Base-by-base conservation (phyloP, 2,113 vertebrate genomes). In the Dermatemys mawii region DNA sequence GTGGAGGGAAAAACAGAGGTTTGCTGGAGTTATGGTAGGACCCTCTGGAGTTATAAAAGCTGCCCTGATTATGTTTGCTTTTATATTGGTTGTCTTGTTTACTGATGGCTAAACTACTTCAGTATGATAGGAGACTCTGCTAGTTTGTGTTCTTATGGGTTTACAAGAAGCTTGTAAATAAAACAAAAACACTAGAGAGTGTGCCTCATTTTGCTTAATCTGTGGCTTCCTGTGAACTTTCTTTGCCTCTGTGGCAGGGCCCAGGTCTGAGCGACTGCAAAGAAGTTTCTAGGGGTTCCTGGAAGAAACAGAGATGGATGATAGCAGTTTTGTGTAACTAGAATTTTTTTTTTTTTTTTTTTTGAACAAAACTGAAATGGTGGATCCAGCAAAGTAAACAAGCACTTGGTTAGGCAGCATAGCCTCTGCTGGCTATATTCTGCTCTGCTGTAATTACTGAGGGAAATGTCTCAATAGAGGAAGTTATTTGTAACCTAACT, bases 401-500 rank as follows among this genome's bases (percentile, higher is more conserved):
- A 44, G 50, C 4, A 17, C 26, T 46, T 53, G 22, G 17, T 11
- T 60, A 51, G 14, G 5, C 7, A 26, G 53, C n/a, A 9, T 27
- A 48, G 70, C 63, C 53, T 78, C 55, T 75, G n/a, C 21, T 93
- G 94, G 22, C 87, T 3, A 0, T 54, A 32, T 83, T 89, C 2
- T 3, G 57, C 83, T 87, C 1, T 0, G 5, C 80, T 32, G 0
- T 82, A 88, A 83, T 95, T 91, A 38, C 53, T 87, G 60, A 11
- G 2, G 53, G 80, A 80, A 90, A 29, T 87, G 86, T 86, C 90
- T 93, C 88, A 2, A 92, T 4, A 24, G 93, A 90, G 96, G 95
- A 97, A 93, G 94, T 94, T 81, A 60, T 96, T 97, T 95, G 94
- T 93, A 91, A 96, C 89, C 81, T 88, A 2, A 6, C 85, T 83